These are phyloP conservation scores for Protaetia brevitarsis DNA, from an alignment of 1,140 invertebrate genomes.

Conservation along the genomic window DNA sequence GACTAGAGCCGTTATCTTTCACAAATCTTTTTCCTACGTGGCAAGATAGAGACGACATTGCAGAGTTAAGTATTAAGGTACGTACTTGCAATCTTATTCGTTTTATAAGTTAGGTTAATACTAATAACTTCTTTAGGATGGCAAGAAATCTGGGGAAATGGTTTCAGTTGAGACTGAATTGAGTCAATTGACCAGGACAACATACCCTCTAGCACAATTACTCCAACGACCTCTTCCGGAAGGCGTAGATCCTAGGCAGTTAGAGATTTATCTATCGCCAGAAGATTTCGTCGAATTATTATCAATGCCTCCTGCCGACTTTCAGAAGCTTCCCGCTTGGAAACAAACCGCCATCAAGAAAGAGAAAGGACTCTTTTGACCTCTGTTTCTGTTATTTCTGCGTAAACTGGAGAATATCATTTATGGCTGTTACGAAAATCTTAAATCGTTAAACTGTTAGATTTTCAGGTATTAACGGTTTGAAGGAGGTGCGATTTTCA, in stretches of 20 bases:
- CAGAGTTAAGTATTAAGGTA: slow-evolving; percentile 73
- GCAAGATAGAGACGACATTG: slow-evolving; percentile 68
- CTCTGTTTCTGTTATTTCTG: slow-evolving; percentile 22
- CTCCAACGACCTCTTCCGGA: slow-evolving; percentile 81
- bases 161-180: slow-evolving; percentile 66
- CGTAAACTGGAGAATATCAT: slow-evolving; percentile 19
- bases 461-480: not conserved
- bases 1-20: slow-evolving; percentile 80
- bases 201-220: slow-evolving; percentile 76
- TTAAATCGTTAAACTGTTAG: slow-evolving; percentile 16
- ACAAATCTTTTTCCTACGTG: slow-evolving; percentile 82
- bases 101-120: not conserved
- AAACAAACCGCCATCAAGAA: slow-evolving; percentile 88
- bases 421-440: slow-evolving; percentile 18
- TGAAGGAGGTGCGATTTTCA: not conserved
- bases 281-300: slow-evolving; percentile 80
- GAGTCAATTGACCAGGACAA: slow-evolving; percentile 65
- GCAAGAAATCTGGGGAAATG: slow-evolving; percentile 58
- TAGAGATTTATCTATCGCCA: slow-evolving; percentile 79
- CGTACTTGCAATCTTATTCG: slow-evolving; percentile 24
- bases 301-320: slow-evolving; percentile 78
- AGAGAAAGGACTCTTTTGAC: slow-evolving; percentile 82
- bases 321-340: slow-evolving; percentile 79
- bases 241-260: slow-evolving; percentile 81
- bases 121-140: slow-evolving; percentile 57